Evolutionary conservation across 2,113 vertebrate genomes (phyloP).

Genomic region (Oriolus oriolus): DNA sequence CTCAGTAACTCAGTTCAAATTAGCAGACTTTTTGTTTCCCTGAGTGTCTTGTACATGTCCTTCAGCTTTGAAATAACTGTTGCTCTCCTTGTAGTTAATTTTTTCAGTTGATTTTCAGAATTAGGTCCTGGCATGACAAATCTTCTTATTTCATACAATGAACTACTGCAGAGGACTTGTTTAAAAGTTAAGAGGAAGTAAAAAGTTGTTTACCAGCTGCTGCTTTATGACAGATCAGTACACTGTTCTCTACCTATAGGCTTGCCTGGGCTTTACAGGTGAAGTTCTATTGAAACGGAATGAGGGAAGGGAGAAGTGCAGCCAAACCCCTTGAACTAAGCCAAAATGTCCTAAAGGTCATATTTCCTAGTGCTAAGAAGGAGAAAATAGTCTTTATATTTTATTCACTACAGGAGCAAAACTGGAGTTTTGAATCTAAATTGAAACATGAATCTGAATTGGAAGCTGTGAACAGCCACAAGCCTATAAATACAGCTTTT

Average conservation of each 20-base stretch:
- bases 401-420: background rate
- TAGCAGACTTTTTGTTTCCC: background rate
- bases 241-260: background rate
- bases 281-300: background rate
- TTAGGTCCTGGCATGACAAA: background rate
- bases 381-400: background rate
- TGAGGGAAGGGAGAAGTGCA: background rate
- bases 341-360: background rate
- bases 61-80: background rate
- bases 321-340: background rate
- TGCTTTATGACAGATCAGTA: background rate
- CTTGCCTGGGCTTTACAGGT: background rate
- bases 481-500: background rate
- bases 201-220: background rate
- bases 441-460: background rate
- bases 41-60: background rate
- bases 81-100: background rate
- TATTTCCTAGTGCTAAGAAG: background rate
- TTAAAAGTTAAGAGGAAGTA: background rate
- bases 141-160: background rate
- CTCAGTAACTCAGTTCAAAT: background rate
- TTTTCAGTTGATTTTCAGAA: background rate
- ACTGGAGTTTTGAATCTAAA: background rate
- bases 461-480: background rate
- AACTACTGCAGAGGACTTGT: background rate